phyloP scores from a whole-genome alignment of 2,888 invertebrate species.

The Drosophila putrida region DNA sequence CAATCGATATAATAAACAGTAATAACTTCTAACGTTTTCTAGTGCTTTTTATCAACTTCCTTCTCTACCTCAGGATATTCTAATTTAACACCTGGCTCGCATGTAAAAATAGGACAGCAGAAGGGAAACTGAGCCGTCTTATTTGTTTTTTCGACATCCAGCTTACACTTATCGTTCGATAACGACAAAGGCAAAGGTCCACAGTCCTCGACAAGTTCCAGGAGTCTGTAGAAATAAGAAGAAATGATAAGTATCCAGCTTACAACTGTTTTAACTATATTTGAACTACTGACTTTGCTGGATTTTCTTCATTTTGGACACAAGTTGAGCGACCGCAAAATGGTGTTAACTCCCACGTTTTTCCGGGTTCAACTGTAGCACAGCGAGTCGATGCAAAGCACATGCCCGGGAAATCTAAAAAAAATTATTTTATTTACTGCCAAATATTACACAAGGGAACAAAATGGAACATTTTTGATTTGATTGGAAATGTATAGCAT shows the following conservation, averaged over 20 bases:
- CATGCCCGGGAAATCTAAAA: slow-evolving; percentile 93
- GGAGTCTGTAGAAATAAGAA: slow-evolving; percentile 86
- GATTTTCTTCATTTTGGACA: slow-evolving; percentile 91
- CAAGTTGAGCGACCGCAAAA: slow-evolving; percentile 97
- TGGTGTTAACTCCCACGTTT: slow-evolving; percentile 94
- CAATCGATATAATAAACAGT: neutral
- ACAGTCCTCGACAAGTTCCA: slow-evolving; percentile 95
- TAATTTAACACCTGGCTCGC: slow-evolving; percentile 93
- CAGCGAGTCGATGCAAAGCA: slow-evolving; percentile 96
- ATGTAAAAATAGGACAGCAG: slow-evolving; percentile 94
- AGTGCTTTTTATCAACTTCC: slow-evolving; percentile 84
- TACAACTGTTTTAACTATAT: neutral
- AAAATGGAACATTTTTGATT: no score
- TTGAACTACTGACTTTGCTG: slow-evolving; percentile 86
- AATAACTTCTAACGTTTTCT: slow-evolving; percentile 17
- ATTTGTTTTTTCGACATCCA: slow-evolving; percentile 94
- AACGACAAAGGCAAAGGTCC: slow-evolving; percentile 91
- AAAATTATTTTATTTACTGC: neutral
- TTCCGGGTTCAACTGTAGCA: slow-evolving; percentile 94
- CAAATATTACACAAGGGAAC: no score
- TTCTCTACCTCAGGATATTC: slow-evolving; percentile 92
- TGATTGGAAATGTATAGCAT: no score
- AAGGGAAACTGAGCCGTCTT: slow-evolving; percentile 95
- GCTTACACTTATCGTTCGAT: slow-evolving; percentile 94
- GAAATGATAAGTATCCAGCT: neutral